Base-by-base conservation (phyloP, 2,888 invertebrate species). In the Amiota mariae region DNA sequence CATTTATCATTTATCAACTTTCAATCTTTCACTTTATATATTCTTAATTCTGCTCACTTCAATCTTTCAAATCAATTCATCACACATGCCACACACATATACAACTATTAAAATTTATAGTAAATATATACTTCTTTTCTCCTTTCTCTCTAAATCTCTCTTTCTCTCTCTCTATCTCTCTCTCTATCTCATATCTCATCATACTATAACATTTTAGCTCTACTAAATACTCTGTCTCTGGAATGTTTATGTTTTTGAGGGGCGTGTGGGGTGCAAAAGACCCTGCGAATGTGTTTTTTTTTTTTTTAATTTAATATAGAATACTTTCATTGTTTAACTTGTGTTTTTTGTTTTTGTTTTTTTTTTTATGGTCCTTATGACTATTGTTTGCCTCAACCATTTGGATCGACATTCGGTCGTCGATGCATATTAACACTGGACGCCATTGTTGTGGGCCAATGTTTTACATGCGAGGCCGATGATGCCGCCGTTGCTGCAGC, bases 391-490 rank as follows among this genome's bases (percentile, higher is more conserved):
- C 13, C 77, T 87, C 87, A 90, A 79, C 90, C 90, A 77, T 90
- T 90, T 54, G 90, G 90, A 82, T 90, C 90, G 64, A 90, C 88
- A 76, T 90, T 89, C 70, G 89, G 87, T 68, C 87, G 85, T 67
- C 88, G 87, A 81, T 88, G 86, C 80, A 83, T 78, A 78, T 79
- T 67, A 78, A 77, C 71, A 80, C 78, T 70, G 79, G 81, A 80
- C 57, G 81, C 73, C 73, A 24, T 48, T 68, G 51, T 6, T 18
- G 59, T 15, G 10, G 67, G 47, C 67, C 67, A 68, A 68, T 18
- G 67, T 18, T 68, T 68, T 8, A 11, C 18, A 49, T 81, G 81
- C 70, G 81, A 83, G 76, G 79, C 75, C 73, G 78, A 71, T 78
- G 77, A 49, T 75, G 79, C 75, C 73, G 76, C 49, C 24, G 75